These are phyloP conservation scores for Tryphoninae sp. DNA, from an alignment of 2,888 invertebrate species.

Conservation along the genomic window DNA sequence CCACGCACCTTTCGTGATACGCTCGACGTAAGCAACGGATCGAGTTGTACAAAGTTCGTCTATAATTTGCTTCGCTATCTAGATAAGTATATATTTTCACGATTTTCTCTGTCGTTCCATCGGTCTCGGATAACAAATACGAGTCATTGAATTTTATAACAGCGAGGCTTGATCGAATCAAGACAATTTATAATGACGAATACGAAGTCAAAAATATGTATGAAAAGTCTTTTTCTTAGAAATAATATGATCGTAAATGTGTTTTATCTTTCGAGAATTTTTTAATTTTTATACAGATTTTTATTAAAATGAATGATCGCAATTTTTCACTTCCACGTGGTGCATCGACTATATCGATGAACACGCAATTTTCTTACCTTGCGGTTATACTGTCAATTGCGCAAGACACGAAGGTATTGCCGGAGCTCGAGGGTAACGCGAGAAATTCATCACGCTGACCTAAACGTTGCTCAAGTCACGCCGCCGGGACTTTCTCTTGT, in stretches of 20 bases:
- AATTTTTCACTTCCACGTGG: slow-evolving; percentile 49
- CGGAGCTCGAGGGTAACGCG: slow-evolving; percentile 44
- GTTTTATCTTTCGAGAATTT: no score
- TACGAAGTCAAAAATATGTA: neutral
- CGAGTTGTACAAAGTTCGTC: slow-evolving; percentile 42
- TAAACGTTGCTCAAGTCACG: slow-evolving; percentile 58
- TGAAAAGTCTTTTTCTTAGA: neutral
- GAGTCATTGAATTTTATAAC: neutral
- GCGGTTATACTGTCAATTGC: slow-evolving; percentile 54
- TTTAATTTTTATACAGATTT: neutral
- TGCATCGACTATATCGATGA: slow-evolving; percentile 38
- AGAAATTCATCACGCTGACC: slow-evolving; percentile 61
- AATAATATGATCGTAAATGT: neutral
- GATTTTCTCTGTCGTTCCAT: slow-evolving; percentile 6
- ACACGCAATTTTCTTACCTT: slow-evolving; percentile 54
- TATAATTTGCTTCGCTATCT: slow-evolving; percentile 18
- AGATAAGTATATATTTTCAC: slow-evolving; percentile 20
- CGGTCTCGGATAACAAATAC: neutral
- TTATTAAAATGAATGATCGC: slow-evolving; percentile 6
- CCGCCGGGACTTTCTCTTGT: slow-evolving; percentile 59
- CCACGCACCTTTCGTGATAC: slow-evolving; percentile 18
- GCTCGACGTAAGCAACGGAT: neutral
- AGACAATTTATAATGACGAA: neutral
- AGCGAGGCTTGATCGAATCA: neutral
- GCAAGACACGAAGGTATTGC: slow-evolving; percentile 56